phyloP scores from a whole-genome alignment of 2,888 invertebrate genomes.

The Bombyx huttoni region DNA sequence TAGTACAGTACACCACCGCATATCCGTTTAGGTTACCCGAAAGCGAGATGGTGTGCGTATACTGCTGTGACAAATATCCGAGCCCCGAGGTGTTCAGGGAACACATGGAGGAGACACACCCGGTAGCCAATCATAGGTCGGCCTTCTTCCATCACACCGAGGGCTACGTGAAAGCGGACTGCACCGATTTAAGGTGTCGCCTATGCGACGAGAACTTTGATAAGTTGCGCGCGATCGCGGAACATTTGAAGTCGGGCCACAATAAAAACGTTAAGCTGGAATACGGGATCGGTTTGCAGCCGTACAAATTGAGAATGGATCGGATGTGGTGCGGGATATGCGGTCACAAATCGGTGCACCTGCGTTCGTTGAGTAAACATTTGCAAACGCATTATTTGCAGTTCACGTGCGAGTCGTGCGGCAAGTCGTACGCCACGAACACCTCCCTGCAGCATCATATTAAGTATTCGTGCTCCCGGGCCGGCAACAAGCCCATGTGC shows the following conservation, averaged over 20 bases:
- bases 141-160: conserved; percentile 1
- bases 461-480: neutral
- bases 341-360: conserved; percentile 21
- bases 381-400: conserved; percentile 36
- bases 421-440: conserved; percentile 33
- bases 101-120: conserved; percentile 18
- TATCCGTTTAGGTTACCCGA: conserved; percentile 57
- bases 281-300: conserved; percentile 33
- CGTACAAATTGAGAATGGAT: conserved; percentile 17
- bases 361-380: conserved; percentile 36
- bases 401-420: conserved; percentile 42
- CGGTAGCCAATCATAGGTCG: conserved; percentile 5
- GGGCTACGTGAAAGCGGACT: conserved; percentile 32
- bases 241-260: conserved; percentile 27
- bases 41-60: conserved; percentile 50
- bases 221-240: conserved; percentile 20
- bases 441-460: conserved; percentile 28
- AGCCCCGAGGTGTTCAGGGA: conserved; percentile 27
- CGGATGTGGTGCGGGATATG: conserved; percentile 12
- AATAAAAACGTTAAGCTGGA: conserved; percentile 20
- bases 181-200: conserved; percentile 35
- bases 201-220: conserved; percentile 24
- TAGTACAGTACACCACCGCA: conserved; percentile 53
- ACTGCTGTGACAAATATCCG: conserved; percentile 45
- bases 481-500: neutral